Evolutionary conservation across 2,113 vertebrate genomes (phyloP), one percentile per base, ranked within the genome.

Genomic region (Herpetotheres cachinnans): DNA sequence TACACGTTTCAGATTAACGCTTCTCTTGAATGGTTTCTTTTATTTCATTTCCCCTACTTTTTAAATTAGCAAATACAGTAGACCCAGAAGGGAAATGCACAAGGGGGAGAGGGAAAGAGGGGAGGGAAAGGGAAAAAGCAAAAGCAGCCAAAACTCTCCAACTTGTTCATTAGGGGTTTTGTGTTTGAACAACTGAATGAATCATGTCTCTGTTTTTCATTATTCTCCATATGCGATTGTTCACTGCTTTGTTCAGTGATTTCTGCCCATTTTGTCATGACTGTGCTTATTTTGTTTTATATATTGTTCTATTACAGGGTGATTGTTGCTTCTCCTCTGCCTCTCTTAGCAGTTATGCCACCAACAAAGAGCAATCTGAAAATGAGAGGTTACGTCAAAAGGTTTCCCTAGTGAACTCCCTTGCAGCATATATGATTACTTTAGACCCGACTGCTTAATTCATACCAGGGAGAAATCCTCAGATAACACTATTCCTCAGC

Each of bases 121-220:
- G 69, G 65, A 91, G 82, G 55, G 65, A 89, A 55, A 92, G 81
- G 56, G 93, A 78, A 80, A 89, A 95, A 91, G 70, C 86, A 85
- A 94, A 95, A 90, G 38, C 85, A 87, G 93, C 89, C 92, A 71
- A 93, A 96, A 90, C 47, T 92, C 88, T 70, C 67, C 20, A 63
- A 82, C 69, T 92, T 91, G 69, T 81, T 91, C 84, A 72, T 94
- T 71, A 93, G 81, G 38, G 46, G 32, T 34, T 93, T 89, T 90
- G 76, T 93, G 78, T 93, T 85, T 93, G 94, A 95, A 90, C 82
- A 95, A 96, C 87, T 96, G 95, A 97, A 96, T 83, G 94, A 98
- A 96, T 89, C 87, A 81, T 70, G 86, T 80, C 77, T 93, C 96
- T 98, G 97, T 40, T 97, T 97, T 87, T 89, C 92, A 97, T 97